Conservation (phyloP, 2,797 vertebrate species). For the Catostomus latipinnis region DNA sequence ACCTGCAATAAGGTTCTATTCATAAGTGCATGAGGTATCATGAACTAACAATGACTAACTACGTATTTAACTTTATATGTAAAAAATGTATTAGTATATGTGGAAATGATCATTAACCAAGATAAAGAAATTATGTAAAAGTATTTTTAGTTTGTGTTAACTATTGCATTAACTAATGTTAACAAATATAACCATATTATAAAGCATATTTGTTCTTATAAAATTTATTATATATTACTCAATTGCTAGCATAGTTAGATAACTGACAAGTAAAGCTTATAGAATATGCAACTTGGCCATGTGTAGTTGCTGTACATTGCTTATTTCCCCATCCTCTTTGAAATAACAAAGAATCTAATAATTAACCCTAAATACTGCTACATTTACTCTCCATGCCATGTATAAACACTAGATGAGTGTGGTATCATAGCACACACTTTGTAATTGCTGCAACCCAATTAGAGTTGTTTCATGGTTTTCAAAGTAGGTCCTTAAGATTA, state of each 20-base stretch:
- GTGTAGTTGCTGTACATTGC: conserved; percentile 1
- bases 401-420: conserved; percentile 29
- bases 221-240: background rate
- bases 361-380: conserved; percentile 32
- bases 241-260: background rate
- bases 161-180: too few species aligned
- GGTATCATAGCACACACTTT: background rate
- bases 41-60: too few species aligned
- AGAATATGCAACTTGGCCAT: background rate
- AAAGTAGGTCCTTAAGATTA: conserved; percentile 15
- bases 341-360: conserved; percentile 21
- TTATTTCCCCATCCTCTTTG: background rate
- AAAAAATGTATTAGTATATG: too few species aligned
- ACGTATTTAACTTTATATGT: too few species aligned
- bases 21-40: too few species aligned
- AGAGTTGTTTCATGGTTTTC: conserved; percentile 9
- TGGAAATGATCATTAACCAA: too few species aligned
- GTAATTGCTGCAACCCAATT: conserved; percentile 12
- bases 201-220: too few species aligned
- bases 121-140: too few species aligned
- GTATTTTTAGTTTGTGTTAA: too few species aligned
- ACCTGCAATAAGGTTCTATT: too few species aligned
- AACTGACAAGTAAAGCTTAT: too few species aligned
- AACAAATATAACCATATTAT: too few species aligned
- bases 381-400: conserved; percentile 3